Percentiles rank a stretch among this genome's conserved stretches.
These are phyloP conservation scores for Corella eumyota DNA, from an alignment of 23 tunicate genomes.

Conservation along the genomic window DNA sequence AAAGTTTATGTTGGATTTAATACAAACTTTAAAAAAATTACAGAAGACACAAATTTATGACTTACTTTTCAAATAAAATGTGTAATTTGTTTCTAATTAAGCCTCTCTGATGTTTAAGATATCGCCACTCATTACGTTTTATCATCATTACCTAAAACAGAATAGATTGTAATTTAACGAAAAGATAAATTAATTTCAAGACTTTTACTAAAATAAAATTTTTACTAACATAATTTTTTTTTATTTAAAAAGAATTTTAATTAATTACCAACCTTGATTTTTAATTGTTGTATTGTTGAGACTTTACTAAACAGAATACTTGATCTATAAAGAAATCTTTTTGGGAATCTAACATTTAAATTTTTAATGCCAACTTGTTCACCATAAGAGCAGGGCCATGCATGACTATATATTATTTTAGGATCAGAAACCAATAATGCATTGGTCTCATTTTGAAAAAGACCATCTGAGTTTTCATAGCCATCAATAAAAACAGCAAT, in stretches of 20 bases:
- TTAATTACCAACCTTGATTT: constrained; percentile 22
- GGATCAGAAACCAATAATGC: constrained; percentile 49
- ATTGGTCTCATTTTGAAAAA: constrained; percentile 28
- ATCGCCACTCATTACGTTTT: constrained; percentile 11
- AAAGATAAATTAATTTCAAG: not conserved
- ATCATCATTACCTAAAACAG: constrained; percentile 21
- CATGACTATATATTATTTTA: constrained; percentile 18
- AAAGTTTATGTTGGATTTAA: too few species aligned
- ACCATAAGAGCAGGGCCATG: constrained; percentile 24
- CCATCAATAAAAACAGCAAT: constrained; percentile 45
- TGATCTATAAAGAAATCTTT: constrained; percentile 26
- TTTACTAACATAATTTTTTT: not conserved
- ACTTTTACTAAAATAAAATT: not conserved
- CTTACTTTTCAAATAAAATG: constrained; percentile 30
- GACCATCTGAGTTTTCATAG: constrained; percentile 17
- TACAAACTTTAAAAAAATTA: too few species aligned
- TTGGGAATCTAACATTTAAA: constrained; percentile 14
- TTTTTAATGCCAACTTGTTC: constrained; percentile 1
- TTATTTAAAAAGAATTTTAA: too few species aligned
- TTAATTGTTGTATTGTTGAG: constrained; percentile 38
- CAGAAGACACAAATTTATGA: not conserved
- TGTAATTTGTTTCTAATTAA: constrained; percentile 15
- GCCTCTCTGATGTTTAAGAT: constrained; percentile 4
- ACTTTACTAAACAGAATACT: constrained; percentile 33
- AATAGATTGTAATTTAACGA: not conserved